Percentiles rank a stretch among this genome's conserved stretches.
phyloP scores from a whole-genome alignment of 2,888 invertebrate species.

The Epistrophe grossulariae region DNA sequence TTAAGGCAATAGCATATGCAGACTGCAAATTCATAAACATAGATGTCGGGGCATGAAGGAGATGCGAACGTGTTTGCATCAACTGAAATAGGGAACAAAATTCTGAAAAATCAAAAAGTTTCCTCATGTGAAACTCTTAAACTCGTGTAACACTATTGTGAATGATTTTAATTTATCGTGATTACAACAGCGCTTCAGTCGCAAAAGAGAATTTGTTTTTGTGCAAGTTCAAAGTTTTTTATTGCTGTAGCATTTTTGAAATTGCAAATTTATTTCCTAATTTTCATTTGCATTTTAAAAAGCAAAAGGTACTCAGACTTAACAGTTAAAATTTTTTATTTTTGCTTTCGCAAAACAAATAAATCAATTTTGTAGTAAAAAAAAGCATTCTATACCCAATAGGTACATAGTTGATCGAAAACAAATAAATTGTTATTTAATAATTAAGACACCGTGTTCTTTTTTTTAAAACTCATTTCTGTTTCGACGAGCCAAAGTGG shows the following conservation, averaged over 20 bases:
- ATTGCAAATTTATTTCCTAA: conserved; percentile 30
- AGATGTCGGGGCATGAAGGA: no score
- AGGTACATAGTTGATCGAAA: neutral
- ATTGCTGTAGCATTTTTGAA: conserved; percentile 12
- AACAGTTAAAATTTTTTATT: conserved; percentile 41
- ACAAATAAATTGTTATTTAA: conserved; percentile 16
- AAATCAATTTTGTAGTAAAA: conserved; percentile 1
- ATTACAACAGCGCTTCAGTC: neutral
- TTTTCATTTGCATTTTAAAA: conserved; percentile 45
- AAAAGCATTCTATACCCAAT: neutral
- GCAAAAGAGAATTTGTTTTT: neutral
- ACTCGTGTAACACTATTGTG: neutral
- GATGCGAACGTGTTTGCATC: no score
- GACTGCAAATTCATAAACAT: no score
- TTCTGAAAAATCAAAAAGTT: no score
- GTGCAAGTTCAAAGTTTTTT: neutral
- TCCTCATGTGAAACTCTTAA: no score
- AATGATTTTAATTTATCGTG: neutral
- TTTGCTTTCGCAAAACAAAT: conserved; percentile 34
- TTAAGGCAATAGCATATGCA: no score
- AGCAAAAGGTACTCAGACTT: conserved; percentile 11
- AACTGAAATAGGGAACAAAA: no score
- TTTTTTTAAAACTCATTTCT: conserved; percentile 29
- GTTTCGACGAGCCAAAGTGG: neutral
- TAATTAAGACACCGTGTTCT: conserved; percentile 31